Evolutionary conservation across 2,888 invertebrate species (phyloP).

Genomic region (Choreutis nemorana): DNA sequence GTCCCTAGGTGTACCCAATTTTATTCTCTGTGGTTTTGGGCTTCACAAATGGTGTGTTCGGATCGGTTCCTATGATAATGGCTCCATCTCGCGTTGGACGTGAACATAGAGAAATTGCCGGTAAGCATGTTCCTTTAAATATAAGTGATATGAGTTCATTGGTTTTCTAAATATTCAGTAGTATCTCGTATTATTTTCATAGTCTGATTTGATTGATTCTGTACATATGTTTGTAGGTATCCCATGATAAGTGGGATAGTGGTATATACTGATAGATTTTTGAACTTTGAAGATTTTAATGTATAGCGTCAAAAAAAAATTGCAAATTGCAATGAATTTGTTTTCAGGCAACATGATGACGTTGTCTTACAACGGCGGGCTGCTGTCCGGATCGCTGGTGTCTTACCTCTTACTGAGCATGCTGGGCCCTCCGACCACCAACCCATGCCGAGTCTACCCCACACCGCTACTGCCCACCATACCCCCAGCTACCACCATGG

Average conservation of each 20-base stretch:
- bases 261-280: not conserved
- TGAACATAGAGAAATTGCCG: conserved; percentile 86
- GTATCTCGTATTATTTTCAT: too few relatives aligned
- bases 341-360: conserved; percentile 90
- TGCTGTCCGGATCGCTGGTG: conserved; percentile 83
- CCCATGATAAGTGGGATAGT: too few relatives aligned
- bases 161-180: not conserved
- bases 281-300: too few relatives aligned
- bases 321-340: too few relatives aligned
- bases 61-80: conserved; percentile 92
- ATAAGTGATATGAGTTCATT: too few relatives aligned
- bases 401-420: conserved; percentile 80
- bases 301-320: too few relatives aligned
- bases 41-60: conserved; percentile 86
- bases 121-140: conserved; percentile 44
- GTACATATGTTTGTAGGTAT: too few relatives aligned
- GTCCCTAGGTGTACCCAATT: conserved; percentile 57
- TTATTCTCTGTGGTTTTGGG: conserved; percentile 72
- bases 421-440: conserved; percentile 59
- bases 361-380: conserved; percentile 86
- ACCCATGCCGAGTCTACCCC: conserved; percentile 57
- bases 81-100: conserved; percentile 88
- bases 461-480: conserved; percentile 40
- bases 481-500: conserved; percentile 24
- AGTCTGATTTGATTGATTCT: too few relatives aligned